These are phyloP conservation scores for Tetrax tetrax DNA, from an alignment of 2,113 vertebrate species.

Conservation along the genomic window DNA sequence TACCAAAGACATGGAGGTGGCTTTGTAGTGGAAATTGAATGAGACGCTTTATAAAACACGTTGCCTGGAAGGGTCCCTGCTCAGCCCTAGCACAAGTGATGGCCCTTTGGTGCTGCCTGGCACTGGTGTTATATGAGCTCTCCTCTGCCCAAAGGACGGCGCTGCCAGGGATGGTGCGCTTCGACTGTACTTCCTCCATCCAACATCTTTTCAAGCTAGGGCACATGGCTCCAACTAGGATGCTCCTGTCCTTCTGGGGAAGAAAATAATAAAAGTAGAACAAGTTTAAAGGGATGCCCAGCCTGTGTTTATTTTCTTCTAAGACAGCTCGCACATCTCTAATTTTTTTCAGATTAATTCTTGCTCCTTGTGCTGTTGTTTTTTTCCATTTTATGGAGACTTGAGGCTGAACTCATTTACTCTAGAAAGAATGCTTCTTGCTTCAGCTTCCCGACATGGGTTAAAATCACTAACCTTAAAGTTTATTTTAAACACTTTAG, in stretches of 20 bases:
- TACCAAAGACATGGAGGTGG: neutral
- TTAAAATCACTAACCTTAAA: slow-evolving; percentile 41
- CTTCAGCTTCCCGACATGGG: neutral
- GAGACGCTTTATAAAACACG: neutral
- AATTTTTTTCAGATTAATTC: slow-evolving; percentile 10
- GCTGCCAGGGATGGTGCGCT: neutral
- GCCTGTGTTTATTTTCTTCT: neutral
- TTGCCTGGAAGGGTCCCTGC: neutral
- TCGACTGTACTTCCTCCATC: neutral
- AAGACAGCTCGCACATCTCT: neutral
- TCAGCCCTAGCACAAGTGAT: neutral
- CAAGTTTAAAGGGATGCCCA: neutral
- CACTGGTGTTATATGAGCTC: neutral
- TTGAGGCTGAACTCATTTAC: neutral
- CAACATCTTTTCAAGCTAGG: neutral
- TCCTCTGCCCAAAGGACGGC: neutral
- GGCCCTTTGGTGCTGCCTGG: neutral
- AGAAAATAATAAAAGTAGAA: neutral
- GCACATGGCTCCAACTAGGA: neutral
- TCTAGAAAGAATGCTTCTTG: slow-evolving; percentile 16
- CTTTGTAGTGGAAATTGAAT: neutral
- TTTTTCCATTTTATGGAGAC: neutral
- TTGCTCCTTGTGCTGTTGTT: neutral
- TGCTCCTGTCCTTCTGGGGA: neutral
- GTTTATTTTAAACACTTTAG: slow-evolving; percentile 62